Base-by-base conservation (phyloP, 2,113 vertebrate species). In the Centropus bengalensis region DNA sequence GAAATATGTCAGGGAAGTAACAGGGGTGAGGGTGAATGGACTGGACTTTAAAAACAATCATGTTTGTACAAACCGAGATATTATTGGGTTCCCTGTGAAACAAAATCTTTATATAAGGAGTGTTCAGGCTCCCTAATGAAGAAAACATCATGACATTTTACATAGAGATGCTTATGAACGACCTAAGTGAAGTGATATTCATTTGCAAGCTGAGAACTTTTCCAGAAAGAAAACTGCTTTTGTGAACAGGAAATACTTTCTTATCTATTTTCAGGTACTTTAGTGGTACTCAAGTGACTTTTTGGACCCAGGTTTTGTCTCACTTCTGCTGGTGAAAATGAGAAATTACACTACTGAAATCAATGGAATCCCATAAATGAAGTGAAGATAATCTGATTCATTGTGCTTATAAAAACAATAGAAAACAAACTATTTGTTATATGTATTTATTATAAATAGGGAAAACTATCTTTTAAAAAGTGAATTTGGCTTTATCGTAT, bases 1-100 rank as follows among this genome's bases (percentile, higher is more conserved):
- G 44, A 95, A 86, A 88, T 55, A 38, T 60, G 52, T 78, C 66
- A 83, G 32, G 82, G 56, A 93, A 94, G 32, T 40, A 91, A 75
- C 2, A 60, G 20, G 63, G 10, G 23, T 92, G 76, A 93, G 52
- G 27, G 44, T 81, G 73, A 81, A 70, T 33, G 66, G 51, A 78
- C 32, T 88, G 24, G 36, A 67, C 76, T 83, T 90, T 12, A 54
- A 67, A 94, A 87, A 82, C 73, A 84, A 88, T 69, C 51, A 33
- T 1, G 1, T 63, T 62, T 59, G 3, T 89, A 74, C 45, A 67
- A 91, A 70, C 55, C 45, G 60, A 74, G 49, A 62, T 71, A 22
- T 20, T 60, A n/a, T 4, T n/a, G 16, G 10, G 19, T 59, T 86
- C 52, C 38, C 80, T 80, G 38, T 40, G 62, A 85, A 89, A 75